phyloP scores from a whole-genome alignment of 2,888 invertebrate genomes.

The Digitonthophagus gazella region DNA sequence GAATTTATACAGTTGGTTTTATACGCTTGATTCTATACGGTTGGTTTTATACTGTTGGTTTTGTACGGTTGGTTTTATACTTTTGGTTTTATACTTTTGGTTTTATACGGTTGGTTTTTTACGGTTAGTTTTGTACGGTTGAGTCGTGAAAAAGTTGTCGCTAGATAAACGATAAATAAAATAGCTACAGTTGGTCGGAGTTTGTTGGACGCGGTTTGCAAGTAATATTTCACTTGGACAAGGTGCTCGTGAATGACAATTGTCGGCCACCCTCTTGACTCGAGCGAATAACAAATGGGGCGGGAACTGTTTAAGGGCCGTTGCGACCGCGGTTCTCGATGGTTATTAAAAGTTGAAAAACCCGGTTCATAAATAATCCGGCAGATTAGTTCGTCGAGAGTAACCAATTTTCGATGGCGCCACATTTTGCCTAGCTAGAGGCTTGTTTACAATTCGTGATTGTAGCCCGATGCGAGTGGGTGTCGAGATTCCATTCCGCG shows the following conservation, averaged over 20 bases:
- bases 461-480: background rate
- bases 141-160: background rate
- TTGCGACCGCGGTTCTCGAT: background rate
- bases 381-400: background rate
- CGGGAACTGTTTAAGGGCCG: background rate
- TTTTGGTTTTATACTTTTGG: too few species aligned
- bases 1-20: too few species aligned
- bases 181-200: conserved; percentile 8
- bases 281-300: conserved; percentile 3
- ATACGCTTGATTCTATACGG: too few species aligned
- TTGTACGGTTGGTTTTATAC: too few species aligned
- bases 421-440: too few species aligned
- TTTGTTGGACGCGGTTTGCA: conserved; percentile 1
- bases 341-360: background rate
- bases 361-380: background rate
- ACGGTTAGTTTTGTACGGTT: background rate
- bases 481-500: background rate
- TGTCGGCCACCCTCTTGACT: conserved; percentile 7
- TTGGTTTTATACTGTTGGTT: too few species aligned
- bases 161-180: conserved; percentile 1
- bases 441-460: background rate
- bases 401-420: background rate
- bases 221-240: conserved; percentile 10
- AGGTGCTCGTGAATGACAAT: conserved; percentile 17
- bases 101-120: too few species aligned